Evolutionary conservation across 2,113 vertebrate genomes (phyloP).

Genomic region (Plecturocebus donacophilus): DNA sequence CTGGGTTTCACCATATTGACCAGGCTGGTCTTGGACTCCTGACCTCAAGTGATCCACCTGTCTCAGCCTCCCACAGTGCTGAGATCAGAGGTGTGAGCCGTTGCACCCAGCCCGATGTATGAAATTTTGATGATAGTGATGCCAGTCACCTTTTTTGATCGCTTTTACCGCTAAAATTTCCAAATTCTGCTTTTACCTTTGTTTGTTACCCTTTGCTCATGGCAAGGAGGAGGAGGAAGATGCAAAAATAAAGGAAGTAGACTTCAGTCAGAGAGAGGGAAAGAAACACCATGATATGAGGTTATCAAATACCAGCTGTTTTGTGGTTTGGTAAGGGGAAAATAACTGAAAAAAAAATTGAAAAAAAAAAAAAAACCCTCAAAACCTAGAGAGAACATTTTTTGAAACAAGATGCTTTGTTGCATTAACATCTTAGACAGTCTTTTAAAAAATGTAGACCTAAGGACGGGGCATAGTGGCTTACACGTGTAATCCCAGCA

Average conservation of each 20-base stretch:
- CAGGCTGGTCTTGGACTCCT: no score
- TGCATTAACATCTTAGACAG: conserved; percentile 42
- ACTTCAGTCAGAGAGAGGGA: conserved; percentile 7
- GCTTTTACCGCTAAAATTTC: neutral
- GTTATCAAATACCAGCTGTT: conserved; percentile 53
- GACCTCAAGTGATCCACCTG: neutral
- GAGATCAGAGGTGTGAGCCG: neutral
- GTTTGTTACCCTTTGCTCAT: conserved; percentile 27
- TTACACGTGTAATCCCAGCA: no score
- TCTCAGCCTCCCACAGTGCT: neutral
- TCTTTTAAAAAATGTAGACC: conserved; percentile 46
- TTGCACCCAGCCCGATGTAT: neutral
- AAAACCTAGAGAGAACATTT: neutral
- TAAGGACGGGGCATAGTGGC: neutral
- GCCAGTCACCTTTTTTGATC: neutral
- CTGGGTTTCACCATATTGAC: no score
- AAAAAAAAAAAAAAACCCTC: neutral
- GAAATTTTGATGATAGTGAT: conserved; percentile 18
- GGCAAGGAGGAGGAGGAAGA: conserved; percentile 7
- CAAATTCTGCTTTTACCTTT: neutral
- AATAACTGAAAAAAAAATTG: neutral
- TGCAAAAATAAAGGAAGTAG: conserved; percentile 57
- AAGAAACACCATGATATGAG: neutral
- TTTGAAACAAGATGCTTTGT: conserved; percentile 51
- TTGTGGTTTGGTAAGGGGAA: conserved; percentile 59